Evolutionary conservation across 2,113 vertebrate genomes (phyloP), one percentile per base, ranked within the genome.

Genomic region (Lepidothrix coronata): DNA sequence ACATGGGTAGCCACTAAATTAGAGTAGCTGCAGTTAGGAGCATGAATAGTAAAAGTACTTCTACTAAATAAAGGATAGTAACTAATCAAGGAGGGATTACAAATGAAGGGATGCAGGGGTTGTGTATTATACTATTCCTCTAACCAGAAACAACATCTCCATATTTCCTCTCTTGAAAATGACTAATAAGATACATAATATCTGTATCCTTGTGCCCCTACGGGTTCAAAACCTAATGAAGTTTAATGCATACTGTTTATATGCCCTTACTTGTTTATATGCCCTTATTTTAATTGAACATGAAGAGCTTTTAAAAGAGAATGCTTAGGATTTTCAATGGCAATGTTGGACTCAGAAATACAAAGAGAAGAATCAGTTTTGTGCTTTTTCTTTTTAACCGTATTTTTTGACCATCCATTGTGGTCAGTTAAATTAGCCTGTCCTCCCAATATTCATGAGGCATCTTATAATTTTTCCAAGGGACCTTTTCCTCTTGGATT

Each of bases 1-100:
- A 95, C 77, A 95, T 61, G 61, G 31, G 28, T 52, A 76, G 28
- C 15, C 31, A 46, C 87, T 97, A 94, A 94, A 95, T 94, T 92
- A 86, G 77, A 87, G 70, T 15, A 55, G 33, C 44, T 89, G 81
- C 77, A 82, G 52, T 85, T 94, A 93, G 58, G 7, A 87, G 30
- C 35, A 58, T 1, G 31, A 92, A 87, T 82, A 85, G 44, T 54
- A 58, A 61, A 87, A 89, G 30, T 44, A 48, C 9, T 16, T 82
- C 66, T 79, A 70, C 93, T 94, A 93, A 92, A 92, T 70, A 83
- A 80, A 71, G 31, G 37, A 37, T 66, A 61, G 28, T 49, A 89
- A 71, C 76, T 71, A 86, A 67, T 79, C 48, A 90, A 54, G 63
- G 44, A 88, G 31, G 17, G n/a, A 27, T 90, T 95, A 75, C 73